Percentiles rank a stretch among this genome's conserved stretches.
phyloP scores from a whole-genome alignment of 2,113 vertebrate genomes.

The Theropithecus gelada region DNA sequence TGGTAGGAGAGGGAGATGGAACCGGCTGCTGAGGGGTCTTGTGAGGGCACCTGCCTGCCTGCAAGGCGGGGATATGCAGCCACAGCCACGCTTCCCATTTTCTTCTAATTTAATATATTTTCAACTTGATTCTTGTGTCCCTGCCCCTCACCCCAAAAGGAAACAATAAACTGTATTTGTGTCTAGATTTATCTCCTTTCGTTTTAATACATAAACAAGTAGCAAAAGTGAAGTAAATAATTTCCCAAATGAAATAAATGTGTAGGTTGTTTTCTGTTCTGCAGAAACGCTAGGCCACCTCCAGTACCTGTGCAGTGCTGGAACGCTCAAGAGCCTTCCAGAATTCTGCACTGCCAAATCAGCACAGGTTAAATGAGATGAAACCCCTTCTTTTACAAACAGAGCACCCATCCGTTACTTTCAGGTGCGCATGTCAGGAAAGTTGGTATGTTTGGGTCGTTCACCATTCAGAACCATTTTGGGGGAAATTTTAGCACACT shows the following conservation, averaged over 20 bases:
- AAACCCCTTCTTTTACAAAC: neutral
- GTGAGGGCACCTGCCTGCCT: neutral
- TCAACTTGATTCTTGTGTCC: neutral
- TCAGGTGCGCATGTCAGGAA: neutral
- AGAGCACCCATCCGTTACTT: neutral
- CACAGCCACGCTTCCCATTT: neutral
- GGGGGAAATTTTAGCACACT: neutral
- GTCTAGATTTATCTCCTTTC: neutral
- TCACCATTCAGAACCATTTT: neutral
- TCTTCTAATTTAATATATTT: neutral
- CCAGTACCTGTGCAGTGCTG: too few relatives aligned
- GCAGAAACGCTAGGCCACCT: neutral
- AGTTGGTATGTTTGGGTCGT: neutral
- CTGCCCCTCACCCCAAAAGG: neutral
- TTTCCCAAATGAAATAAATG: neutral
- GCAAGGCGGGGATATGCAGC: fast-evolving
- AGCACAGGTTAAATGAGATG: neutral
- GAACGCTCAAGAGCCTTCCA: neutral
- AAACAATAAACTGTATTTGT: neutral
- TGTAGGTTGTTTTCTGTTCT: neutral
- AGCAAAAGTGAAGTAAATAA: neutral
- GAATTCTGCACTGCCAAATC: neutral
- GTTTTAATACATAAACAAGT: neutral
- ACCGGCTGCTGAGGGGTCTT: fast-evolving
- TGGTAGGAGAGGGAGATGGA: fast-evolving